phyloP scores from a whole-genome alignment of 2,797 vertebrate species.

The Cossypha polioptera region DNA sequence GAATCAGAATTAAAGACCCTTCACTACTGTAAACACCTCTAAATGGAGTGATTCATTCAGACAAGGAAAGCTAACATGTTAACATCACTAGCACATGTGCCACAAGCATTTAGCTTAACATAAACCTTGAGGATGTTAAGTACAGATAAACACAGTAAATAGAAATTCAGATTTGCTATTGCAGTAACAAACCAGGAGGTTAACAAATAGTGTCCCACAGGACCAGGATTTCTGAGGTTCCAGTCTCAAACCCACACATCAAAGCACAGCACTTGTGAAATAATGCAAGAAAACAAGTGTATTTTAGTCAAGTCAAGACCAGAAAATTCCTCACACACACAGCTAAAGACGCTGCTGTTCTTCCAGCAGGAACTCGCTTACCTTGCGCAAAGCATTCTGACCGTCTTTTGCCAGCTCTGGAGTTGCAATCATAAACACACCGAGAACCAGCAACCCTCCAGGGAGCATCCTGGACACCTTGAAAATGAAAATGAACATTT shows the following conservation, averaged over 20 bases:
- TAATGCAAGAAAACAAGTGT: not conserved
- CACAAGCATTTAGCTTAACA: not conserved
- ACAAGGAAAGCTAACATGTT: not conserved
- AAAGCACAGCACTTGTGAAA: not conserved
- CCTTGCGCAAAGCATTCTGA: slow-evolving; percentile 83
- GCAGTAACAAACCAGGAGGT: not conserved
- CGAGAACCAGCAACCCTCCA: slow-evolving; percentile 87
- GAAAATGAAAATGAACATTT: not conserved
- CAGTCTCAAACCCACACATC: not conserved
- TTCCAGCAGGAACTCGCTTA: slow-evolving; percentile 39
- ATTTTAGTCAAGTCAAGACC: fast-evolving
- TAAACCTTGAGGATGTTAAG: not conserved
- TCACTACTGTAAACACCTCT: not conserved
- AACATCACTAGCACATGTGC: not conserved
- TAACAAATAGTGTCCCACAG: not conserved
- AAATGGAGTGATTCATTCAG: not conserved
- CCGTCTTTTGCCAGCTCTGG: slow-evolving; percentile 84
- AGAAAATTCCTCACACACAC: not conserved
- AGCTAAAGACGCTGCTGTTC: not conserved
- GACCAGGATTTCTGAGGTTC: not conserved
- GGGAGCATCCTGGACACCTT: slow-evolving; percentile 95
- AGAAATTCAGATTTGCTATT: not conserved
- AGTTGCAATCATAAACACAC: slow-evolving; percentile 86
- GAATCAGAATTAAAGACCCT: not conserved
- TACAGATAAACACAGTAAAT: not conserved